Base-by-base conservation (phyloP, 2,888 invertebrate genomes). In the Leucoptera coffeella region DNA sequence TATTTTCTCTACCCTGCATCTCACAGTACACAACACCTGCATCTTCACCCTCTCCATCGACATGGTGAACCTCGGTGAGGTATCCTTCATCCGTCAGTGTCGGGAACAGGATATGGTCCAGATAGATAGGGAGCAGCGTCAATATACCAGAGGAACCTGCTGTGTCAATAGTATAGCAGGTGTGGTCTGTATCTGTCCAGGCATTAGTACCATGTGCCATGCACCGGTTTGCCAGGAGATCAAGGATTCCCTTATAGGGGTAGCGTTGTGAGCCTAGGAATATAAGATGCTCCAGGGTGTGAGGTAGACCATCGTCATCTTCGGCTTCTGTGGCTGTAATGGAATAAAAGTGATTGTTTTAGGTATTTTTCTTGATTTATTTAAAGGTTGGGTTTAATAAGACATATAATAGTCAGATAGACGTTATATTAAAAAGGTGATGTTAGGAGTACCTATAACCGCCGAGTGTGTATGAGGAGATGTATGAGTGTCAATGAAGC, bases 1-100 rank as follows among this genome's bases (percentile, higher is more conserved):
- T 76, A 51, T 88, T 90, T 51, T 91, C 91, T 15, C 78, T 51
- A 1, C 84, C 88, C 56, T 91, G 92, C 87, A 93, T 92, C 67
- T 95, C 94, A 53, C 89, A 90, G 51, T 94, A 94, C n/a, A 94
- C 92, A 9, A 94, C 90, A 11, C 95, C 95, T 8, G 85, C 90
- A 69, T 95, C 85, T 36, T 87, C 82, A 1, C 93, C 94, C 31
- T 86, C 81, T 0, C 82, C 86, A 40, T 86, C 89, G 33, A 94
- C 74, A 50, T 94, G 93, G 54, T 94, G 91, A 1, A 95, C 92
- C 64, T 94, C 94, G 1, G 93, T 94, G 14, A 80, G 64, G 48
- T 81, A 94, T 3, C 80, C 89, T 35, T 85, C 74, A 36, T 91
- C 85, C 17, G 82, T 84, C 11, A 94, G 69, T 4, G 83, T 82